Evolutionary conservation across 2,888 invertebrate genomes (phyloP).

Genomic region (Craniophora ligustri): DNA sequence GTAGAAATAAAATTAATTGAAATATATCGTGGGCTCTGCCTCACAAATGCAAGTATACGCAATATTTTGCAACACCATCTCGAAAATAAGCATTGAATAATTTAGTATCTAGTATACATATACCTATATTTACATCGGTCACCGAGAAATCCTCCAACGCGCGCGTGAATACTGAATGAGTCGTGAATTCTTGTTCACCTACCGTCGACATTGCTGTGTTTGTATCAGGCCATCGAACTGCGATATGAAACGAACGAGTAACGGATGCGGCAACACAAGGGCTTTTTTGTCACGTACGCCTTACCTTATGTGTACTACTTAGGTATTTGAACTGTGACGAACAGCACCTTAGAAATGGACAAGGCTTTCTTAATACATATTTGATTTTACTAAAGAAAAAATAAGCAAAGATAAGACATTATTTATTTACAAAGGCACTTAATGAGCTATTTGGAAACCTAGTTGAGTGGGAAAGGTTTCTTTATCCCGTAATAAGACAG

Average conservation of each 20-base stretch:
- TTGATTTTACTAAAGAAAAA: too few species aligned
- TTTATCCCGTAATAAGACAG: slow-evolving; percentile 29
- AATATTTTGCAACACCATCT: slow-evolving; percentile 3
- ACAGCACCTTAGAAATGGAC: background rate
- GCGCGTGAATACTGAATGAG: slow-evolving; percentile 36
- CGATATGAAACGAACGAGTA: background rate
- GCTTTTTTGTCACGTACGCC: background rate
- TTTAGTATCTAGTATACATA: background rate
- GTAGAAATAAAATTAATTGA: background rate
- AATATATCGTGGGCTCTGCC: background rate
- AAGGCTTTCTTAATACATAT: background rate
- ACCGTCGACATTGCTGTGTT: slow-evolving; percentile 17
- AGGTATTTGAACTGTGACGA: slow-evolving; percentile 14
- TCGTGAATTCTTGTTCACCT: slow-evolving; percentile 22
- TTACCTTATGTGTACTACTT: background rate
- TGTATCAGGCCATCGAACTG: slow-evolving; percentile 4
- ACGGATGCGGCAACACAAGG: slow-evolving; percentile 4
- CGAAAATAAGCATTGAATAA: slow-evolving; percentile 25
- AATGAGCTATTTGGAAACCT: background rate
- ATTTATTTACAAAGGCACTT: too few species aligned
- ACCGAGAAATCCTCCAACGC: slow-evolving; percentile 27
- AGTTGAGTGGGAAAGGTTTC: slow-evolving; percentile 21
- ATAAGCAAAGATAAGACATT: too few species aligned
- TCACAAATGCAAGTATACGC: background rate
- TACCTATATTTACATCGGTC: slow-evolving; percentile 11